Evolutionary conservation across 1,140 invertebrate genomes (phyloP).

Genomic region (Lepidostoma basale): DNA sequence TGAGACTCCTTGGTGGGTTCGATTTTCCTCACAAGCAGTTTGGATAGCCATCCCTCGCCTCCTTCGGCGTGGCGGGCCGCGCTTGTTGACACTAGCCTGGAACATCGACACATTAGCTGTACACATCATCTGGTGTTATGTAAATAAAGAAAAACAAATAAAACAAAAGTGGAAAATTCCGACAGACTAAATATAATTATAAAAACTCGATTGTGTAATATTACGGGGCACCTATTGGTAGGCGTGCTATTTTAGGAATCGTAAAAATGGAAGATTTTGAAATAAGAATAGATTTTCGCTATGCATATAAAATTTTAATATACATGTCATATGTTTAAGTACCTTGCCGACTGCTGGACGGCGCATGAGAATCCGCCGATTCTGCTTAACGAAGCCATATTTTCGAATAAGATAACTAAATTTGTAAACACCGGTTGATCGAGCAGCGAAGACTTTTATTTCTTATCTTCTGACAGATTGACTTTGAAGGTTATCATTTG

Average conservation of each 20-base stretch:
- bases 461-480: slow-evolving; percentile 38
- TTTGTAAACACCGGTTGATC: slow-evolving; percentile 23
- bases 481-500: slow-evolving; percentile 39
- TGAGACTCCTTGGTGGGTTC: slow-evolving; percentile 95
- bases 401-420: background rate
- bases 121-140: background rate
- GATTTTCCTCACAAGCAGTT: slow-evolving; percentile 86
- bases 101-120: background rate
- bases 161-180: background rate
- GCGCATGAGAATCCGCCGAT: slow-evolving; percentile 7
- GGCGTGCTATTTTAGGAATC: slow-evolving; percentile 18
- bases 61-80: slow-evolving; percentile 58
- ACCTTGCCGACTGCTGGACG: slow-evolving; percentile 31
- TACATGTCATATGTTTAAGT: background rate
- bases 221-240: background rate
- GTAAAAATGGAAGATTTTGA: slow-evolving; percentile 25
- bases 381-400: slow-evolving; percentile 30
- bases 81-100: slow-evolving; percentile 50
- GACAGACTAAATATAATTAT: too few species aligned
- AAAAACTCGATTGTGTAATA: slow-evolving; percentile 7
- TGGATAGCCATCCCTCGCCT: slow-evolving; percentile 85
- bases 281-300: slow-evolving; percentile 14
- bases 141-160: slow-evolving; percentile 23
- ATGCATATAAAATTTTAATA: slow-evolving; percentile 4
- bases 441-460: background rate